Percentiles rank a stretch among this genome's conserved stretches.
These are phyloP conservation scores for Accipiter cooperii DNA, from an alignment of 2,113 vertebrate genomes.

Conservation along the genomic window DNA sequence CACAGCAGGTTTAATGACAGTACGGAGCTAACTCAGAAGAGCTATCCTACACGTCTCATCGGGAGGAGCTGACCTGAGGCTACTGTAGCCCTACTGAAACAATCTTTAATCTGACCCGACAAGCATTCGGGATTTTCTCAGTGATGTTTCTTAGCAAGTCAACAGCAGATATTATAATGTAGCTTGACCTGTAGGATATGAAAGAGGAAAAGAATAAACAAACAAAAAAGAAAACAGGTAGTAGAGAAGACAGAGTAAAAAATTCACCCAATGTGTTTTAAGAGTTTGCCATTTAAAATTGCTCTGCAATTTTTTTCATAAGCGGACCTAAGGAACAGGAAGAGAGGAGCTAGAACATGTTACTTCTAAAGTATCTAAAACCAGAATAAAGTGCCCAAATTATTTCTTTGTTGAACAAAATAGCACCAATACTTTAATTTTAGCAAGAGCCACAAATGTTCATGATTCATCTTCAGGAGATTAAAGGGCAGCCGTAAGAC, in stretches of 20 bases:
- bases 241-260: background rate
- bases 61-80: background rate
- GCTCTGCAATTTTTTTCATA: background rate
- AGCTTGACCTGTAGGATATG: background rate
- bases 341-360: background rate
- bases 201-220: background rate
- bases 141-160: background rate
- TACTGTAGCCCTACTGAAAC: background rate
- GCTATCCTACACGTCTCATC: background rate
- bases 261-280: background rate
- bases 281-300: background rate
- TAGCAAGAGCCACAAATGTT: background rate
- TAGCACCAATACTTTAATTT: background rate
- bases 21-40: background rate
- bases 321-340: background rate
- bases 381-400: background rate
- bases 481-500: background rate
- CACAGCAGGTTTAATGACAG: background rate
- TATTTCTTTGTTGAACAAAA: background rate
- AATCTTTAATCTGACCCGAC: slow-evolving; percentile 1
- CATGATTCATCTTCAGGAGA: background rate
- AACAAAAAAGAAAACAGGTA: background rate
- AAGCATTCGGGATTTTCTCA: background rate
- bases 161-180: background rate
- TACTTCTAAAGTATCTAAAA: background rate